Conservation (phyloP, 1,140 invertebrate genomes). For the Chironomus striatipennis region DNA sequence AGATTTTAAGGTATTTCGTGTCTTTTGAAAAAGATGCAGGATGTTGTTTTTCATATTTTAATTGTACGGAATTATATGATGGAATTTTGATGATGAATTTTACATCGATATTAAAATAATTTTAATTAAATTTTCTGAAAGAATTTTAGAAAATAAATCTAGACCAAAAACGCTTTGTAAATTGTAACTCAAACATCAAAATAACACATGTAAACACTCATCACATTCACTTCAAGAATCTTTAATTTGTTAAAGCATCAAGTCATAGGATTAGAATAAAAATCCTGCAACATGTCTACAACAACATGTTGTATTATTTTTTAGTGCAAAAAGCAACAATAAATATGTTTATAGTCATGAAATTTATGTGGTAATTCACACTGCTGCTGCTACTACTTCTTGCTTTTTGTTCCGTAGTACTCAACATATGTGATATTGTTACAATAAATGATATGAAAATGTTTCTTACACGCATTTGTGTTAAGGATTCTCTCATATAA, state of each 20-base stretch:
- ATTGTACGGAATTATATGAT: too few species aligned
- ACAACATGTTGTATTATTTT: not conserved
- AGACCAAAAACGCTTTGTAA: not conserved
- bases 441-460: not conserved
- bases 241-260: not conserved
- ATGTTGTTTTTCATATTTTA: too few species aligned
- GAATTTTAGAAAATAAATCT: too few species aligned
- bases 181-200: not conserved
- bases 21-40: too few species aligned
- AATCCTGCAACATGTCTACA: not conserved
- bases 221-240: not conserved
- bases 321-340: not conserved
- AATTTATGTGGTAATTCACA: not conserved
- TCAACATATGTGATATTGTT: not conserved
- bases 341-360: conserved; percentile 9
- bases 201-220: not conserved
- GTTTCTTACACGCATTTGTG: not conserved
- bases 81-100: too few species aligned
- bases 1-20: too few species aligned
- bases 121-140: too few species aligned
- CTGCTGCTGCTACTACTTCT: not conserved
- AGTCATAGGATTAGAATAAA: not conserved
- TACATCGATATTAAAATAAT: too few species aligned
- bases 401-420: not conserved
- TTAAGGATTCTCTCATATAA: not conserved